A percentile compares a stretch with the other conserved stretches of the same genome.
phyloP scores from a whole-genome alignment of 2,888 invertebrate genomes.

The Rhodophaea formosa region DNA sequence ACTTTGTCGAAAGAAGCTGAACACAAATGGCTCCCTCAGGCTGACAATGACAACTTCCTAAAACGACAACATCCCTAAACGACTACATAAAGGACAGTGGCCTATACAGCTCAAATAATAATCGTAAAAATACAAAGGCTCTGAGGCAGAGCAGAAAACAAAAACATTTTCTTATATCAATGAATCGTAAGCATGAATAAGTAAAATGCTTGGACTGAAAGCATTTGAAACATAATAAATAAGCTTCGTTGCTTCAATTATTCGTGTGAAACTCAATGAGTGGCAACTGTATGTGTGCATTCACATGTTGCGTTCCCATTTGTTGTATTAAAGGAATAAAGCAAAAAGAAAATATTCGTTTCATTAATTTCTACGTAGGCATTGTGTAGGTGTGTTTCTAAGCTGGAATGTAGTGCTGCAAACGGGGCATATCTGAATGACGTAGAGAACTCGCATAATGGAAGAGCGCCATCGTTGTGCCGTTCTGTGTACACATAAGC shows the following conservation, averaged over 20 bases:
- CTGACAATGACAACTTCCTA: too few species aligned
- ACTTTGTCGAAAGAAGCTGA: too few species aligned
- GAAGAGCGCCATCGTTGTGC: constrained; percentile 19
- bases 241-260: neutral
- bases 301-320: neutral
- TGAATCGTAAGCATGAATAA: neutral
- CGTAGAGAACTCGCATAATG: constrained; percentile 25
- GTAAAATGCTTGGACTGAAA: neutral
- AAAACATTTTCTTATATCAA: neutral
- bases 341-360: constrained; percentile 26
- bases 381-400: constrained; percentile 29
- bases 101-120: too few species aligned
- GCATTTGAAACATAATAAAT: neutral
- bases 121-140: too few species aligned
- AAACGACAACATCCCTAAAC: too few species aligned
- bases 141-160: neutral
- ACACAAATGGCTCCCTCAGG: too few species aligned
- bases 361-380: constrained; percentile 31
- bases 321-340: neutral
- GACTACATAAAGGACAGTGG: too few species aligned
- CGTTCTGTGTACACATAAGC: constrained; percentile 37
- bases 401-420: constrained; percentile 30
- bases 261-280: neutral
- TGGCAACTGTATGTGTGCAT: neutral
- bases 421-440: constrained; percentile 29